phyloP scores from a whole-genome alignment of 2,113 vertebrate genomes.

The Vimba vimba region DNA sequence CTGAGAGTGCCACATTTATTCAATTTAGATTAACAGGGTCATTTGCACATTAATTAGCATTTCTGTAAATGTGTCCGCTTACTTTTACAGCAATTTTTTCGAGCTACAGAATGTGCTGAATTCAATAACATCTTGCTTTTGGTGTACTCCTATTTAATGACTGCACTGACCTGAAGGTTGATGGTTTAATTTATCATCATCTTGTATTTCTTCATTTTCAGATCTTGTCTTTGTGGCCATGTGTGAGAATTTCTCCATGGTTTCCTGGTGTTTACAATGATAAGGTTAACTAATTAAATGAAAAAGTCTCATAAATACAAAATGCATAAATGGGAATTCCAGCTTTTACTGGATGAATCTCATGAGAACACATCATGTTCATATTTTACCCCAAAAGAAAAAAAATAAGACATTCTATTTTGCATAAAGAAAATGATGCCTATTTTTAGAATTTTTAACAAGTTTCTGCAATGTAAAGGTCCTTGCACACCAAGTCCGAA shows the following conservation, averaged over 20 bases:
- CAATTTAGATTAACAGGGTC: not conserved
- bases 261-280: slow-evolving; percentile 73
- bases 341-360: not conserved
- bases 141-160: not conserved
- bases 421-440: not conserved
- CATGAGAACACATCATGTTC: not conserved
- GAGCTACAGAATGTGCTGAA: not conserved
- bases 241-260: slow-evolving; percentile 75
- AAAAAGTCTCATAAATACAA: not conserved
- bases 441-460: not conserved
- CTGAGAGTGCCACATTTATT: not conserved
- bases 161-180: slow-evolving; percentile 15
- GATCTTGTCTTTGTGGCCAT: slow-evolving; percentile 72
- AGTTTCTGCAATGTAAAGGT: not conserved
- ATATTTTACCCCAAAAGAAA: not conserved
- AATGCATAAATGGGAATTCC: not conserved
- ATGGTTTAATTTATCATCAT: slow-evolving; percentile 75
- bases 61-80: not conserved
- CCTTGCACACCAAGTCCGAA: too few relatives aligned
- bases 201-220: slow-evolving; percentile 79
- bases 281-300: not conserved
- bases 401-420: not conserved
- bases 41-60: not conserved
- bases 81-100: not conserved
- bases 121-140: not conserved